A percentile compares a stretch with the other conserved stretches of the same genome.
Conservation (phyloP, 23 tunicate species). For the Trididemnum miniatum region DNA sequence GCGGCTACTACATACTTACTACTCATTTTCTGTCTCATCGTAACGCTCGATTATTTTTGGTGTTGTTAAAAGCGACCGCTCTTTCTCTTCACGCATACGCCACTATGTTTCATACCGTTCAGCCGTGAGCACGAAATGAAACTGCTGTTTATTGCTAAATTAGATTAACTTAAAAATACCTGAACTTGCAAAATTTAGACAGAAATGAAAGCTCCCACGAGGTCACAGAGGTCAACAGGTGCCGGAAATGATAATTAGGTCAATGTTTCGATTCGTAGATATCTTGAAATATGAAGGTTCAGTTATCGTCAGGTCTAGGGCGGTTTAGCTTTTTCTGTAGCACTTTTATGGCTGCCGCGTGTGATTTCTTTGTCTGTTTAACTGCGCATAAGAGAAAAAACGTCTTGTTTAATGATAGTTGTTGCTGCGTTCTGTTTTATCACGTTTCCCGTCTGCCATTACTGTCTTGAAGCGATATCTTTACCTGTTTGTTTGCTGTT, state of each 20-base stretch:
- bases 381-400: conserved; percentile 48
- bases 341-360: conserved; percentile 46
- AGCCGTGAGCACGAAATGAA: conserved; percentile 33
- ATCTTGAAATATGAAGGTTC: neutral
- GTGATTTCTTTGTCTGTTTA: conserved; percentile 55
- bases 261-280: neutral
- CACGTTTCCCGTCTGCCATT: conserved; percentile 42
- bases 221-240: conserved; percentile 38
- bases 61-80: conserved; percentile 79
- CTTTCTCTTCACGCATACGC: conserved; percentile 69
- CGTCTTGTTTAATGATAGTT: conserved; percentile 48
- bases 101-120: conserved; percentile 24
- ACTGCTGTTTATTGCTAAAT: conserved; percentile 16
- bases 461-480: conserved; percentile 18
- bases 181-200: neutral
- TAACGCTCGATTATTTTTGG: conserved; percentile 97
- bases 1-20: conserved; percentile 79
- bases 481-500: neutral
- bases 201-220: conserved; percentile 21
- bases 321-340: neutral
- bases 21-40: conserved; percentile 94
- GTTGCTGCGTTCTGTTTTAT: conserved; percentile 42
- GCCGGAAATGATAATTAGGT: conserved; percentile 15
- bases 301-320: neutral
- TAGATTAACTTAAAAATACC: conserved; percentile 14